Evolutionary conservation across 2,888 invertebrate genomes (phyloP).

Genomic region (Geotrupes spiniger): DNA sequence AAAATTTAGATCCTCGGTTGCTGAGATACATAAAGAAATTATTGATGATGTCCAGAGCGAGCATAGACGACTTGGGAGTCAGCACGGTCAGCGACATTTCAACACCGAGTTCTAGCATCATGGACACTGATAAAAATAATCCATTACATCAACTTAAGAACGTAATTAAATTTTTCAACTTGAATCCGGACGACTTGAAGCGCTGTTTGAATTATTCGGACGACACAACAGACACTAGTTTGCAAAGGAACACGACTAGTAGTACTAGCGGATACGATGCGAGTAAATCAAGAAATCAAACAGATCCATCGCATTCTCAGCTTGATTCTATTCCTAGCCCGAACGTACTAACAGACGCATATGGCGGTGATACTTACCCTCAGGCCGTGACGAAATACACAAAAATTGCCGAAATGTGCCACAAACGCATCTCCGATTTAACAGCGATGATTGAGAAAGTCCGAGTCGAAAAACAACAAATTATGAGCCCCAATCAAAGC

Average conservation of each 20-base stretch:
- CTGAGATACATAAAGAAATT: constrained; percentile 53
- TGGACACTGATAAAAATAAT: constrained; percentile 49
- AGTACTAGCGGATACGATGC: constrained; percentile 6
- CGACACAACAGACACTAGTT: constrained; percentile 7
- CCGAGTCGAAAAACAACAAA: constrained; percentile 55
- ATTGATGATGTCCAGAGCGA: constrained; percentile 53
- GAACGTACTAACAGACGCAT: constrained; percentile 1
- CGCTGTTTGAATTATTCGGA: constrained; percentile 31
- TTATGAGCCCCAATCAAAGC: constrained; percentile 48
- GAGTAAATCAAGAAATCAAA: constrained; percentile 7
- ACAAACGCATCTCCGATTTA: constrained; percentile 57
- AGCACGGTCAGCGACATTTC: constrained; percentile 50
- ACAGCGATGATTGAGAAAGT: constrained; percentile 58
- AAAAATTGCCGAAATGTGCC: constrained; percentile 55
- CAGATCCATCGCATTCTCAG: not conserved
- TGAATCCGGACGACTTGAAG: constrained; percentile 31
- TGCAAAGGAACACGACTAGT: not conserved
- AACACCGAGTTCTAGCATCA: constrained; percentile 52
- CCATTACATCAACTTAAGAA: constrained; percentile 26
- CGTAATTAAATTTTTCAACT: constrained; percentile 34
- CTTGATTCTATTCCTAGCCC: not conserved
- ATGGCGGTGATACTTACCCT: constrained; percentile 17
- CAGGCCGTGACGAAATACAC: constrained; percentile 41
- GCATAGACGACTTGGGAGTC: constrained; percentile 52
- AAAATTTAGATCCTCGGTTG: constrained; percentile 44